Base-by-base conservation (phyloP, 2,888 invertebrate species). In the Apodemia hepburni region DNA sequence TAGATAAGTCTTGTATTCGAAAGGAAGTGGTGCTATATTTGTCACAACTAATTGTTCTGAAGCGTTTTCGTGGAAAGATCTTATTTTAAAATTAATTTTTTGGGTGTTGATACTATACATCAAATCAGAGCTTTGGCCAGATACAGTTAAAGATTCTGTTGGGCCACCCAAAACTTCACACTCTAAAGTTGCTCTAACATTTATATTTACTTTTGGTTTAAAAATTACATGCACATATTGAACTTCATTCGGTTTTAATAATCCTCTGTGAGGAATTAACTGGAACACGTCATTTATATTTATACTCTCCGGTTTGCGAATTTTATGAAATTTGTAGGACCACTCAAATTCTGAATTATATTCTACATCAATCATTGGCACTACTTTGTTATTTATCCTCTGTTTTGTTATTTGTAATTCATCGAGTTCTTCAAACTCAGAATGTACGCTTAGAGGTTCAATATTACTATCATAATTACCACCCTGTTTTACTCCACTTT, bases 91-190 rank as follows among this genome's bases (percentile, higher is more conserved):
- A 73, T 90, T 88, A 12, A 89, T 65, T 62, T 75, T 81, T 61
- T 78, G 71, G 3, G 82, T 85, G 68, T 92, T 90, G 42, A 94
- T 75, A 49, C 76, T 76, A 70, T 92, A 94, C 65, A 82, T 80
- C 61, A 94, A 77, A 63, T 87, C 82, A 6, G 93, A 92, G 64
- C 93, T 91, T 73, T 83, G 85, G 0, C 93, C 94, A 1, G 78
- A 79, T 2, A 94, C 78, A 47, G 75, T 64, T 33, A 94, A 75
- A 0, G 74, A 69, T 78, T 94, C 93, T 0, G 92, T 71, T 2
- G 93, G 93, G 1, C 94, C 94, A 9, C 93, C 93, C 45, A 91
- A 72, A 33, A 94, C 88, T 68, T 92, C 85, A 72, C 93, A 94
- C 65, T 91, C 80, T 0, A 92, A 78, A 35, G 76, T 71, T n/a